Percentiles rank a stretch among this genome's conserved stretches.
Conservation (phyloP, 1,140 invertebrate species). For the Triops longicaudatus region DNA sequence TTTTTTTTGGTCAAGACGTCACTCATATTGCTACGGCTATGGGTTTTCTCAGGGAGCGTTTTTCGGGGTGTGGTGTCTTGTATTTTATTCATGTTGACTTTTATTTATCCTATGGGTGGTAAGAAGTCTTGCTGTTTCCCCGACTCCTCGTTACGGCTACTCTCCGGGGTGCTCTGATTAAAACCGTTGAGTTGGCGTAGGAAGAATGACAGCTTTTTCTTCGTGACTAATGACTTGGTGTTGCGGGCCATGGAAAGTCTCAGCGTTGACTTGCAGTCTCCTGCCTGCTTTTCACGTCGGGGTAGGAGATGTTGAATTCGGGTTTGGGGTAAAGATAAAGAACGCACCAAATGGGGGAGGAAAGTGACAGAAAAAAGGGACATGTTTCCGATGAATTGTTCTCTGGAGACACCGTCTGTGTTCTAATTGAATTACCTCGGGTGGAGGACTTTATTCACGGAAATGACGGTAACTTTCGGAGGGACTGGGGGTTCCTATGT, state of each 20-base stretch:
- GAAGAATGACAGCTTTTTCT: not conserved
- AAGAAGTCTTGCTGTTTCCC: too few species aligned
- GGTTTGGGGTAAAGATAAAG: not conserved
- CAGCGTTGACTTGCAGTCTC: not conserved
- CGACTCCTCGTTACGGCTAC: too few species aligned
- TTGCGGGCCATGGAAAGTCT: not conserved
- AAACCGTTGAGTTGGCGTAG: not conserved
- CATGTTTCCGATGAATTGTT: not conserved
- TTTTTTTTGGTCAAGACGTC: not conserved
- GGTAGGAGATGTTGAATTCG: not conserved
- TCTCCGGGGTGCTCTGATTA: not conserved
- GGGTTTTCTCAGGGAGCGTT: not conserved
- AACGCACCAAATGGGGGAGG: not conserved
- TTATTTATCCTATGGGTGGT: too few species aligned
- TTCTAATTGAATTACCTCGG: not conserved
- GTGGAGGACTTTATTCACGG: not conserved
- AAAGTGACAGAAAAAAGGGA: not conserved
- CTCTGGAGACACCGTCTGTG: not conserved
- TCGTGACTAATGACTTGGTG: not conserved
- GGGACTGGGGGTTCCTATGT: not conserved
- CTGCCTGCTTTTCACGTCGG: not conserved
- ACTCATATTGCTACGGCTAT: not conserved
- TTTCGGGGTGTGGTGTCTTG: too few species aligned
- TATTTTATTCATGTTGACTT: too few species aligned
- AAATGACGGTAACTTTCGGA: not conserved